Percentiles rank a stretch among this genome's conserved stretches.
Conservation (phyloP, 2,888 invertebrate genomes). For the Eupithecia exiguata region DNA sequence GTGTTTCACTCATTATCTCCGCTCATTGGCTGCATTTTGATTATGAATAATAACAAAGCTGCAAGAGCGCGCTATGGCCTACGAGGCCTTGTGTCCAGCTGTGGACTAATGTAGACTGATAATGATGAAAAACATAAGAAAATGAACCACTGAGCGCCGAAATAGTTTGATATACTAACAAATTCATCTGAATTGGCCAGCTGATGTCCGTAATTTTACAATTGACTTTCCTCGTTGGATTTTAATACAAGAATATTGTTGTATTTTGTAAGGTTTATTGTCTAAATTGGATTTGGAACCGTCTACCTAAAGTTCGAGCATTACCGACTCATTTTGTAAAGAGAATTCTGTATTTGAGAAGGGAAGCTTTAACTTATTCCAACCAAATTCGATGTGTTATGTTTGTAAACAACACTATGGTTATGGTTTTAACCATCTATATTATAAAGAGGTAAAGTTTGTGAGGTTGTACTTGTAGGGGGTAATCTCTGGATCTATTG, state of each 20-base stretch:
- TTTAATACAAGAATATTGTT: conserved; percentile 1
- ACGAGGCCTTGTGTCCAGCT: too few species aligned
- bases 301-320: conserved; percentile 7
- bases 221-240: conserved; percentile 1
- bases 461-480: too few species aligned
- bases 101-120: too few species aligned
- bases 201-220: background rate
- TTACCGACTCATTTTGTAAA: background rate
- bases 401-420: background rate
- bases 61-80: too few species aligned
- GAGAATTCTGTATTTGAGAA: background rate
- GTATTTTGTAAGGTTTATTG: conserved; percentile 1
- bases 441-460: too few species aligned
- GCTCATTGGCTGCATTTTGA: background rate
- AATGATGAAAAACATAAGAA: background rate
- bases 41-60: background rate
- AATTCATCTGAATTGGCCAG: background rate
- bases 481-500: too few species aligned
- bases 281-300: conserved; percentile 9
- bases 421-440: background rate
- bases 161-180: background rate
- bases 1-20: background rate
- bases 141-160: background rate
- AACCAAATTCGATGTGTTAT: background rate
- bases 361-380: background rate